Conservation (phyloP, 2,888 invertebrate species). For the Folsomia manolachei region DNA sequence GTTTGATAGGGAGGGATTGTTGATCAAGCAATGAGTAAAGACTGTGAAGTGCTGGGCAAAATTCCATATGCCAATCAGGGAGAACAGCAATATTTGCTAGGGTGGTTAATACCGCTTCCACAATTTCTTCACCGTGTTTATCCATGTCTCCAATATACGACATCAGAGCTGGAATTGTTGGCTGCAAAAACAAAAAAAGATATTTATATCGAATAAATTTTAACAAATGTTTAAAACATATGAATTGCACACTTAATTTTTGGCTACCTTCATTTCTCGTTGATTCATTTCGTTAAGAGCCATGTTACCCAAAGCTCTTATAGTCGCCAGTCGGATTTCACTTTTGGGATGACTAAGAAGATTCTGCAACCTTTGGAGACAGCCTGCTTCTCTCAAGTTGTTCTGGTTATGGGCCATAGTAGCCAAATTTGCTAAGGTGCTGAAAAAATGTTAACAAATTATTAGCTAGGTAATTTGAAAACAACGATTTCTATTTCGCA, state of each 20-base stretch:
- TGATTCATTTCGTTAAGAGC: constrained; percentile 59
- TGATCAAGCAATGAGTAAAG: constrained; percentile 57
- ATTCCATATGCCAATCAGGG: constrained; percentile 57
- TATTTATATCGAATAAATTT: constrained; percentile 16
- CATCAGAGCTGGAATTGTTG: constrained; percentile 57
- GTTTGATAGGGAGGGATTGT: constrained; percentile 54
- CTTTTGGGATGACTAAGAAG: constrained; percentile 55
- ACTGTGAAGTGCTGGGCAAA: constrained; percentile 56
- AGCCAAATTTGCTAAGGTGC: constrained; percentile 49
- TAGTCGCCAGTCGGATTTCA: constrained; percentile 55
- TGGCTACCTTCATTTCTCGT: constrained; percentile 57
- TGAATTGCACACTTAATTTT: background rate
- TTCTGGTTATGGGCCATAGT: constrained; percentile 54
- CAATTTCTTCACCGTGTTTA: constrained; percentile 54
- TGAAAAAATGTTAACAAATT: too few relatives aligned
- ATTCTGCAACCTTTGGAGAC: constrained; percentile 56
- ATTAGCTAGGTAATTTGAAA: too few relatives aligned
- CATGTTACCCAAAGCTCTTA: constrained; percentile 59
- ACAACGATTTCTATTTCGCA: too few relatives aligned
- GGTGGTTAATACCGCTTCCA: constrained; percentile 58
- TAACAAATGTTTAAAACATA: background rate
- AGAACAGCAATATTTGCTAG: constrained; percentile 59
- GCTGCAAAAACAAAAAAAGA: constrained; percentile 55
- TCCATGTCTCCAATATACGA: constrained; percentile 53
- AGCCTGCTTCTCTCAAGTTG: constrained; percentile 58